Percentiles rank a stretch among this genome's conserved stretches.
These are phyloP conservation scores for Volucella inanis DNA, from an alignment of 2,888 invertebrate genomes.

Conservation along the genomic window DNA sequence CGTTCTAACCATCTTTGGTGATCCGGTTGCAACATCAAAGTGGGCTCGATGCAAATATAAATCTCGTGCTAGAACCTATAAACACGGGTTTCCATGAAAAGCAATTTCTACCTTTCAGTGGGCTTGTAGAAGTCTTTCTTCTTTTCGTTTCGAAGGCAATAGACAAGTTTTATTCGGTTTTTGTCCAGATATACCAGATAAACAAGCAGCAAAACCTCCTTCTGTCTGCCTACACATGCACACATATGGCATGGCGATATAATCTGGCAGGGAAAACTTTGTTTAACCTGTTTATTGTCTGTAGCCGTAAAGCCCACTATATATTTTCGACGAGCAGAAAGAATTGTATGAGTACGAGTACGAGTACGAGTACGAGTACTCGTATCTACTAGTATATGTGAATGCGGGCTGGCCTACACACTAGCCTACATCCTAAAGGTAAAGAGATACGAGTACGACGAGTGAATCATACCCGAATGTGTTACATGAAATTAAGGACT, in stretches of 20 bases:
- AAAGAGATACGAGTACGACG: constrained; percentile 13
- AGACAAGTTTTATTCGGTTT: constrained; percentile 5
- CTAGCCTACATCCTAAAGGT: constrained; percentile 3
- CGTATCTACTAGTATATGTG: background rate
- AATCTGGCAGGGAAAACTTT: constrained; percentile 39
- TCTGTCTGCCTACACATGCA: constrained; percentile 10
- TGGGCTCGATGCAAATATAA: constrained; percentile 41
- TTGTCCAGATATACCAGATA: constrained; percentile 12
- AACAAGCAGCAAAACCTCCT: constrained; percentile 13
- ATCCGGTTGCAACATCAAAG: background rate
- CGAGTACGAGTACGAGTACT: constrained; percentile 13
- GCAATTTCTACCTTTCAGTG: constrained; percentile 52
- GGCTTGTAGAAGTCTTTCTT: constrained; percentile 35
- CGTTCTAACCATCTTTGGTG: constrained; percentile 15
- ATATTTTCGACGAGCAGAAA: constrained; percentile 27
- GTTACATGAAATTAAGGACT: constrained; percentile 52
- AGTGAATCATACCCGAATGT: constrained; percentile 65
- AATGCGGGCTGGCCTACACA: constrained; percentile 31
- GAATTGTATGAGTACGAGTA: background rate
- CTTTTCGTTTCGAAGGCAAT: constrained; percentile 2
- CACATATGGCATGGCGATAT: constrained; percentile 29
- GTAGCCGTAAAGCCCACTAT: constrained; percentile 42
- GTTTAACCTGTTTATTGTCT: constrained; percentile 52
- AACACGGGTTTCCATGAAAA: constrained; percentile 46
- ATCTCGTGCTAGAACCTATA: constrained; percentile 43